These are phyloP conservation scores for Silurus lanzhouensis DNA, from an alignment of 2,797 vertebrate species.

Conservation along the genomic window DNA sequence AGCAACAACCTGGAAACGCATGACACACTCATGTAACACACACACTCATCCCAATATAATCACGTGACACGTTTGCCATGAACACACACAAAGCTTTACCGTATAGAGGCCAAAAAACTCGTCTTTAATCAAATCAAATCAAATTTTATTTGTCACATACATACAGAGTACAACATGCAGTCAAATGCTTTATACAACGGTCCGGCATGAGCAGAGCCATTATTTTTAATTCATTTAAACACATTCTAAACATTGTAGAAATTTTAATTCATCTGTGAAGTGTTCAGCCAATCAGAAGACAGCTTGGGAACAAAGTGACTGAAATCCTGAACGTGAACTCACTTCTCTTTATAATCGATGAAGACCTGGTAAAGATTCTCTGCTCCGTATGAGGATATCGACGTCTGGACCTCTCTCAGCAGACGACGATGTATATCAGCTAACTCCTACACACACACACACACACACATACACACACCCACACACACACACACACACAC, in stretches of 20 bases:
- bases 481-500: slow-evolving; percentile 28
- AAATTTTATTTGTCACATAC: too few species aligned
- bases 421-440: slow-evolving; percentile 75
- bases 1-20: slow-evolving; percentile 77
- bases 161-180: too few species aligned
- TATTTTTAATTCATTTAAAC: too few species aligned
- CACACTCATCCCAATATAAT: background rate
- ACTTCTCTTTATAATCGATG: slow-evolving; percentile 88
- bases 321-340: background rate
- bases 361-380: slow-evolving; percentile 84
- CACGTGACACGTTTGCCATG: background rate
- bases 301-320: too few species aligned
- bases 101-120: background rate
- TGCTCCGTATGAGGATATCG: slow-evolving; percentile 65
- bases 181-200: too few species aligned
- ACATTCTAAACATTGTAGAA: too few species aligned
- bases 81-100: background rate
- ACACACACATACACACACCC: slow-evolving; percentile 42
- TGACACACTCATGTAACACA: background rate
- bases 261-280: too few species aligned
- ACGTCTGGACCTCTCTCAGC: slow-evolving; percentile 77
- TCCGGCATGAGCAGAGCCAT: too few species aligned
- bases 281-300: background rate
- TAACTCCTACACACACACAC: slow-evolving; percentile 75
- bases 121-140: background rate